Base-by-base conservation (phyloP, 1,140 invertebrate species). In the Formica selysi region DNA sequence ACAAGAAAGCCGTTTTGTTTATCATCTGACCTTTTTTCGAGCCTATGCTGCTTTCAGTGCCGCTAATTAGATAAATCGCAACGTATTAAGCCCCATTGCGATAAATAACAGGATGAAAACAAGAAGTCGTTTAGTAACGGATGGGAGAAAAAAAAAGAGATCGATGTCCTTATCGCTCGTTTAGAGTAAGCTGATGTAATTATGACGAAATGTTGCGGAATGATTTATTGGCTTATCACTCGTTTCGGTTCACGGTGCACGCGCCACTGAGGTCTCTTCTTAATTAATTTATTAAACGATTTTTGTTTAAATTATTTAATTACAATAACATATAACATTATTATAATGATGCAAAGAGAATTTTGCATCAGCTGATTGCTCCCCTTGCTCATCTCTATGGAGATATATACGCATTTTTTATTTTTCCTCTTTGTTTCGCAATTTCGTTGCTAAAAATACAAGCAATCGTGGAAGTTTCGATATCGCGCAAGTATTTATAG, bases 251-350 rank as follows among this genome's bases (percentile, higher is more conserved):
- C 73, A 80, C 29, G 7, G 22, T 16, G 54, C 57, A 32, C 48
- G 57, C 4, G 61, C n/a, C 29, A 4, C 11, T 10, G 0, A 48
- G 44, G 13, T 44, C 71, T 87, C 70, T 74, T 13, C 6, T 67
- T 89, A 87, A 90, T 91, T 89, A 85, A 89, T 91, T 87, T 86
- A 87, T 87, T 85, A 79, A 83, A 61, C 19, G 32, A 32, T 85
- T 48, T 32, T 8, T 57, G 44, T n/a, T 68, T 10, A 87, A 91
- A 90, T 89, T 90, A 68, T 64, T 65, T 65, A 68, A 90, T 88
- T 86, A 32, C 3, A 32, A 32, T 32, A 87, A 59, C 26, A 44
- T 3, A 48, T 26, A 32, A 76, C 38, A 41, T 44, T 38, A 32
- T 79, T 36, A 68, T 57, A 67, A 85, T 19, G 54, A 85, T 19